phyloP scores from a whole-genome alignment of 2,888 invertebrate species.

The Andrena marginata region DNA sequence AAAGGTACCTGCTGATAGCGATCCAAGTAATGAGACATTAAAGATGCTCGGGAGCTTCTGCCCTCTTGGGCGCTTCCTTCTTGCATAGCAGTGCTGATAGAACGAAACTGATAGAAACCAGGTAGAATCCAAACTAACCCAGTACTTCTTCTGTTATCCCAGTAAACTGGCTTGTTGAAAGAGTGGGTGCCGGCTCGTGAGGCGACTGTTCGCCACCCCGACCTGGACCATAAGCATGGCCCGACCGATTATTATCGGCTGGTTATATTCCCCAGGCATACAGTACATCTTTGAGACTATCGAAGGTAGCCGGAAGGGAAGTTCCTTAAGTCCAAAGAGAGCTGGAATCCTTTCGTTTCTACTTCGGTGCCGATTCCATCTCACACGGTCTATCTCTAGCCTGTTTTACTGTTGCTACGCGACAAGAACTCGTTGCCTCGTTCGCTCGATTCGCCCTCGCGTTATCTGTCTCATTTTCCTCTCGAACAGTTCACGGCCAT shows the following conservation, averaged over 20 bases:
- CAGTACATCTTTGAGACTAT: conserved; percentile 71
- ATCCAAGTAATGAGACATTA: conserved; percentile 39
- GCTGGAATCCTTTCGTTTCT: conserved; percentile 60
- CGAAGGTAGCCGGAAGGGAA: conserved; percentile 77
- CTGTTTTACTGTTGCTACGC: conserved; percentile 74
- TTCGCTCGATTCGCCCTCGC: conserved; percentile 45
- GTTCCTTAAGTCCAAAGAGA: conserved; percentile 58
- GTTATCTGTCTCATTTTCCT: conserved; percentile 62
- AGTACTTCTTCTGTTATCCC: conserved; percentile 67
- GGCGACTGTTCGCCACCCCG: conserved; percentile 57
- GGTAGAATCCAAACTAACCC: conserved; percentile 64
- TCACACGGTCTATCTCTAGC: conserved; percentile 56
- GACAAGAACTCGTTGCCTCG: conserved; percentile 63
- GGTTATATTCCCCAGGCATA: conserved; percentile 70
- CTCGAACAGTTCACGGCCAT: conserved; percentile 74
- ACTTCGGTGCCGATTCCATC: conserved; percentile 66
- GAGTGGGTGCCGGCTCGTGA: conserved; percentile 63
- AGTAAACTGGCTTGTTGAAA: conserved; percentile 70
- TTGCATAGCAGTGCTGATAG: conserved; percentile 56
- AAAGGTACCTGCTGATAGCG: conserved; percentile 1
- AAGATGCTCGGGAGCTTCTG: conserved; percentile 43
- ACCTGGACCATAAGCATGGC: conserved; percentile 56
- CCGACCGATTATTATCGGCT: conserved; percentile 69
- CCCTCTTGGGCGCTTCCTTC: conserved; percentile 18
- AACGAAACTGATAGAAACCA: conserved; percentile 61